Conservation (phyloP, 2,113 vertebrate species). For the Bettongia penicillata region DNA sequence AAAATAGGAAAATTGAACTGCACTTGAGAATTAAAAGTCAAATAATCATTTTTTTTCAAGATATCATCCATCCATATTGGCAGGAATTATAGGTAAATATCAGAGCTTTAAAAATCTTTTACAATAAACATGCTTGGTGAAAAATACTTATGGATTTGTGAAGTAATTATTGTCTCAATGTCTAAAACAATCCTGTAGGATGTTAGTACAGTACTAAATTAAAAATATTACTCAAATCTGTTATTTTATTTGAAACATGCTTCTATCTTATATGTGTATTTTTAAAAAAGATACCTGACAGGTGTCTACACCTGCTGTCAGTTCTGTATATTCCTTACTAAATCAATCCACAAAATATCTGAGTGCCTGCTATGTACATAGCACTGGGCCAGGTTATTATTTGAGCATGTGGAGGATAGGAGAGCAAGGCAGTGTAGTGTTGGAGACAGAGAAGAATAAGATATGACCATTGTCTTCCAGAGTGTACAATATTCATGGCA, state of each 20-base stretch:
- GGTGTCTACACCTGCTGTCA: neutral
- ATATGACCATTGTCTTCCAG: neutral
- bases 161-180: neutral
- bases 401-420: neutral
- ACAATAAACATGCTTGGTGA: conserved; percentile 45
- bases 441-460: neutral
- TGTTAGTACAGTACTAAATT: neutral
- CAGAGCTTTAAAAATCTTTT: conserved; percentile 58
- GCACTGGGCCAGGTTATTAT: neutral
- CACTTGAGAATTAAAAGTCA: conserved; percentile 33
- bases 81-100: conserved; percentile 20
- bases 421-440: neutral
- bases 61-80: neutral
- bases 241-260: neutral
- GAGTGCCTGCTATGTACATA: neutral
- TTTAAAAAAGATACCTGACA: neutral
- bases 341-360: neutral
- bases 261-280: neutral
- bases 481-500: neutral
- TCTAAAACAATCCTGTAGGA: neutral
- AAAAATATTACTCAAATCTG: neutral
- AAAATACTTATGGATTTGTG: conserved; percentile 36
- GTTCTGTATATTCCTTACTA: neutral
- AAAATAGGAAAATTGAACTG: conserved; percentile 42
- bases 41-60: conserved; percentile 32